Evolutionary conservation across 2,888 invertebrate species (phyloP).

Genomic region (Pachliopta kotzebuea): DNA sequence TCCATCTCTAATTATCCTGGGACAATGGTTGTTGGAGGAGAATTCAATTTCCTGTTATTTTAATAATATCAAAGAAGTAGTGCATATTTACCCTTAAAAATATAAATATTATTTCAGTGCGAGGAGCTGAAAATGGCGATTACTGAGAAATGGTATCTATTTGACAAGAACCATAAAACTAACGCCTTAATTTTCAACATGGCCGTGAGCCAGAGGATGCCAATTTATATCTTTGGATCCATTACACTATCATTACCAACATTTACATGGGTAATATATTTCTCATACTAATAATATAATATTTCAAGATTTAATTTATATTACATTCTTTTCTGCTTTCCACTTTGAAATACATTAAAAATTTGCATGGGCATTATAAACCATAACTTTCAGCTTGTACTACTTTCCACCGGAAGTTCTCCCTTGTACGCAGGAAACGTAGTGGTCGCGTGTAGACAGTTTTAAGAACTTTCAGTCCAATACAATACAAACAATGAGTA

Average conservation of each 20-base stretch:
- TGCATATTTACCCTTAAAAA: too few relatives aligned
- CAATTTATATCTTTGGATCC: slow-evolving; percentile 68
- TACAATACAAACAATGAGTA: background rate
- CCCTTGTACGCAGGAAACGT: too few relatives aligned
- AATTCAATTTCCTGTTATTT: too few relatives aligned
- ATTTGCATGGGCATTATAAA: too few relatives aligned
- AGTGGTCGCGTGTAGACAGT: background rate
- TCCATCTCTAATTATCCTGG: too few relatives aligned
- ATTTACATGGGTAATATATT: slow-evolving; percentile 62
- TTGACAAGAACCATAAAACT: slow-evolving; percentile 48
- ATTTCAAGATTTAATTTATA: background rate
- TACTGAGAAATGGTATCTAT: slow-evolving; percentile 68
- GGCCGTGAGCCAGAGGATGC: slow-evolving; percentile 64
- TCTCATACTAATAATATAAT: background rate
- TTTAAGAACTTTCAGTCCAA: background rate
- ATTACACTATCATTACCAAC: slow-evolving; percentile 62
- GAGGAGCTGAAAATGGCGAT: slow-evolving; percentile 52
- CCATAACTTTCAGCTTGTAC: too few relatives aligned
- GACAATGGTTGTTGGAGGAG: too few relatives aligned
- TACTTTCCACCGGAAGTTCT: too few relatives aligned
- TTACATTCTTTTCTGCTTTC: too few relatives aligned
- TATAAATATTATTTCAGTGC: slow-evolving; percentile 37
- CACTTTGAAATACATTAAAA: too few relatives aligned
- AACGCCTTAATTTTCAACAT: slow-evolving; percentile 59
- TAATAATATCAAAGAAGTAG: too few relatives aligned